phyloP scores from a whole-genome alignment of 2,888 invertebrate genomes.

The Thelaira solivaga region DNA sequence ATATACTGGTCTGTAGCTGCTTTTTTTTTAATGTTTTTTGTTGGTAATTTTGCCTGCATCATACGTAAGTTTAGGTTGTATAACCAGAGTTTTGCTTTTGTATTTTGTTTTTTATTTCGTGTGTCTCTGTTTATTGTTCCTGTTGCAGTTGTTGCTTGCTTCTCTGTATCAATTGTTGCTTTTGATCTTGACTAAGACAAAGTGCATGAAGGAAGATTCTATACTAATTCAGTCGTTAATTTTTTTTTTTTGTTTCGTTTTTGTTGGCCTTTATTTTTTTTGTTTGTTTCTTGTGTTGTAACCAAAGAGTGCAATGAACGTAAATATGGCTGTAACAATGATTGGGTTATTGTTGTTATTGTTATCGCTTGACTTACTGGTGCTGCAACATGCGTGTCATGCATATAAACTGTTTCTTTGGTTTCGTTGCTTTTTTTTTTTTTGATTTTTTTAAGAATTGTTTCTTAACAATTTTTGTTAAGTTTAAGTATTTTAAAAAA shows the following conservation, averaged over 20 bases:
- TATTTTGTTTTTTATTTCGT: conserved; percentile 3
- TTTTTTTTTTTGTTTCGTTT: neutral
- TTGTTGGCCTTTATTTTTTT: neutral
- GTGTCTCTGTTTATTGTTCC: conserved; percentile 18
- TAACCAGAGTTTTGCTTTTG: conserved; percentile 43
- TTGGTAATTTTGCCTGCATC: conserved; percentile 11
- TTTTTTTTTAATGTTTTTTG: neutral
- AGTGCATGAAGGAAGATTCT: conserved; percentile 40
- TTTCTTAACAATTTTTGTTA: conserved; percentile 38
- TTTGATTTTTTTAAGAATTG: conserved; percentile 4
- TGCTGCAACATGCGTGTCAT: conserved; percentile 51
- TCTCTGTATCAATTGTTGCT: conserved; percentile 16
- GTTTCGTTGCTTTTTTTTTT: conserved; percentile 3
- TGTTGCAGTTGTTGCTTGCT: conserved; percentile 24
- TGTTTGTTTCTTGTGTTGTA: neutral
- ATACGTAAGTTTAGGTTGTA: conserved; percentile 40
- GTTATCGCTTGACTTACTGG: conserved; percentile 25
- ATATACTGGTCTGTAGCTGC: conserved; percentile 44
- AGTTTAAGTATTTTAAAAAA: conserved; percentile 46
- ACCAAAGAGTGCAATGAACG: conserved; percentile 64
- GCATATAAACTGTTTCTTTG: conserved; percentile 34
- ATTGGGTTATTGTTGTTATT: conserved; percentile 37
- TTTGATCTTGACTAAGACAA: conserved; percentile 31
- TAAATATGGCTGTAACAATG: conserved; percentile 40
- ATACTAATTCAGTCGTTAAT: conserved; percentile 41